Base-by-base conservation (phyloP, 2,113 vertebrate genomes). In the Hippocampus abdominalis region DNA sequence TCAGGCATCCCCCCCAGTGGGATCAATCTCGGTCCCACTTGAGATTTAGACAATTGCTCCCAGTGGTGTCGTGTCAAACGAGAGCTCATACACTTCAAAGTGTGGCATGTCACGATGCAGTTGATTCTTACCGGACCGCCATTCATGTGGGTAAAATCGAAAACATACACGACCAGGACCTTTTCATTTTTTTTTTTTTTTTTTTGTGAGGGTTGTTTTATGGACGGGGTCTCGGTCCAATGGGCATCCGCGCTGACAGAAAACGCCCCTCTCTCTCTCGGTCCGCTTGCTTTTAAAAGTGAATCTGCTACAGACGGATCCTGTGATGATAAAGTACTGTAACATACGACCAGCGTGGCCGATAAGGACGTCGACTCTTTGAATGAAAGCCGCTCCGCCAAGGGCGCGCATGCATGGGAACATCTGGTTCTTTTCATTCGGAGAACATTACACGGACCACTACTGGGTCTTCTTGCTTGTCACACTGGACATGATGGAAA, bases 131-230 rank as follows among this genome's bases (percentile, higher is more conserved):
- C 56, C 56, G 23, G 56, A 57, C 48, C 16, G 15, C 48, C 15
- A 51, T 16, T 29, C 29, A 27, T 29, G 12, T 59, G 27, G 70
- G 74, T 49, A 3, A 42, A 67, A 75, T 79, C 3, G 21, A 21
- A 73, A 70, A 48, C 49, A 39, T 44, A 53, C 51, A 12, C 10
- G 13, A 57, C 27, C 27, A 4, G n/a, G 51, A 21, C 8, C 51
- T 53, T 15, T 53, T 10, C 9, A n/a, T n/a, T n/a, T 53, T 7
- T n/a, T 4, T 48, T 48, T 8, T 13, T 57, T 25, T 25, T 25
- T 15, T 57, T 27, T 25, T 57, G 3, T 57, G 32, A 36, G 32
- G 32, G 32, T 25, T 57, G 13, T 23, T 56, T 16, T 16, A 18
- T 32, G 15, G 27, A 60, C 57, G 1, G 27, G 32, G 27, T 32